Evolutionary conservation across 2,888 invertebrate species (phyloP).

Genomic region (Epinotia nisella): DNA sequence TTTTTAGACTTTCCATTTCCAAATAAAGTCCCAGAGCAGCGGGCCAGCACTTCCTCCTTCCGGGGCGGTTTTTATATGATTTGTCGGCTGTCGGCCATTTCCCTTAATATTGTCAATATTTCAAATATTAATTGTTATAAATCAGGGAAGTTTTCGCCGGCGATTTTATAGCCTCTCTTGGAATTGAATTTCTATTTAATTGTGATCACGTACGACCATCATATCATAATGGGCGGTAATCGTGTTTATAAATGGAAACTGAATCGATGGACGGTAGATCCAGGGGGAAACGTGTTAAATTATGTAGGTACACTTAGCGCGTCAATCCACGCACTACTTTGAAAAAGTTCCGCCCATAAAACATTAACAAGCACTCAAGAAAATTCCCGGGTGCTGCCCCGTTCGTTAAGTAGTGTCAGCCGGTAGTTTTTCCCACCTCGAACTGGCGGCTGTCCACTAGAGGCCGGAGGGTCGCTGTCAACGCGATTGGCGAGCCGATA

Average conservation of each 20-base stretch:
- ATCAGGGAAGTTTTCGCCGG: conserved; percentile 77
- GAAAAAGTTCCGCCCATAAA: conserved; percentile 84
- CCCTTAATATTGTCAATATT: conserved; percentile 84
- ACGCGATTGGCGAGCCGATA: conserved; percentile 81
- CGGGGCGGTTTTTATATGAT: conserved; percentile 84
- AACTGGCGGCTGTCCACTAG: conserved; percentile 66
- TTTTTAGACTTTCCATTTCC: conserved; percentile 85
- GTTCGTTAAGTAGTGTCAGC: conserved; percentile 83
- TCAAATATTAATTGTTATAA: conserved; percentile 85
- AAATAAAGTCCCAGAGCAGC: conserved; percentile 83
- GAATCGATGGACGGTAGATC: conserved; percentile 66
- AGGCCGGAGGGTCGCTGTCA: conserved; percentile 79
- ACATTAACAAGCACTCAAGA: conserved; percentile 85
- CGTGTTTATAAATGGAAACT: conserved; percentile 57
- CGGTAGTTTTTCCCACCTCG: conserved; percentile 84
- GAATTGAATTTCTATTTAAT: conserved; percentile 76
- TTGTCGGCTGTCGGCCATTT: conserved; percentile 82
- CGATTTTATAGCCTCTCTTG: conserved; percentile 69
- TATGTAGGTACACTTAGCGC: conserved; percentile 82
- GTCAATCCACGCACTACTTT: conserved; percentile 81
- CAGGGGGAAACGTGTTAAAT: conserved; percentile 78
- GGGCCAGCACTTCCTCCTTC: conserved; percentile 83
- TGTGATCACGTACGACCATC: conserved; percentile 65
- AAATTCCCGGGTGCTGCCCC: conserved; percentile 78
- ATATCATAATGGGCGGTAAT: conserved; percentile 54